Conservation (phyloP, 2,888 invertebrate species). For the Apamea anceps region DNA sequence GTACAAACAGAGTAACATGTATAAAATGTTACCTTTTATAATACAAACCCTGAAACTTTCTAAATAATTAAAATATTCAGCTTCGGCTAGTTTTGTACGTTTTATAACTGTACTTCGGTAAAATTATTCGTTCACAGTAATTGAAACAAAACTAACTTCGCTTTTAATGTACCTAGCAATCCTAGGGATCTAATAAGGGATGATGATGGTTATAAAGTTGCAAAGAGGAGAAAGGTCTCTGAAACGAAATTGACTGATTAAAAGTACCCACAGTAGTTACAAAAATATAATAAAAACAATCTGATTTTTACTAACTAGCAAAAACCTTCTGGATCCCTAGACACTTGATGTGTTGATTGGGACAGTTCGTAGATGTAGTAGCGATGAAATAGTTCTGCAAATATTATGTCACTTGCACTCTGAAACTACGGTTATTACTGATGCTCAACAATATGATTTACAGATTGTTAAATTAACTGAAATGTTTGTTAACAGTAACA, state of each 20-base stretch:
- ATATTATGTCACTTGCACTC: neutral
- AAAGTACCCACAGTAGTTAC: neutral
- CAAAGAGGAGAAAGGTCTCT: neutral
- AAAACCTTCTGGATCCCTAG: too few species aligned
- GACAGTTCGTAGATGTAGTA: neutral
- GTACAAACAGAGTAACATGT: neutral
- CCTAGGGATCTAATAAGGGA: slow-evolving; percentile 8
- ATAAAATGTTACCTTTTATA: neutral
- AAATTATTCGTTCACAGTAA: neutral
- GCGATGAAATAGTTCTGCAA: neutral
- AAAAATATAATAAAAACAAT: too few species aligned
- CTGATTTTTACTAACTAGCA: too few species aligned
- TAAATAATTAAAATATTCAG: neutral
- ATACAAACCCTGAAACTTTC: neutral
- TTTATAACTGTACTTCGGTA: neutral
- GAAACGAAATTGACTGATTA: neutral
- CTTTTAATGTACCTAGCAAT: neutral
- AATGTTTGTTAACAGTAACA: neutral
- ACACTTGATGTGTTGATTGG: neutral
- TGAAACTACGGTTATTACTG: neutral
- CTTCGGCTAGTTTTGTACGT: neutral
- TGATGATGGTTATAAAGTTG: neutral
- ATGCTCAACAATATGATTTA: neutral
- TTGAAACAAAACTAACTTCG: neutral
- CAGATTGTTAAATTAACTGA: neutral